Evolutionary conservation across 2,113 vertebrate genomes (phyloP).

Genomic region (Fukomys damarensis): DNA sequence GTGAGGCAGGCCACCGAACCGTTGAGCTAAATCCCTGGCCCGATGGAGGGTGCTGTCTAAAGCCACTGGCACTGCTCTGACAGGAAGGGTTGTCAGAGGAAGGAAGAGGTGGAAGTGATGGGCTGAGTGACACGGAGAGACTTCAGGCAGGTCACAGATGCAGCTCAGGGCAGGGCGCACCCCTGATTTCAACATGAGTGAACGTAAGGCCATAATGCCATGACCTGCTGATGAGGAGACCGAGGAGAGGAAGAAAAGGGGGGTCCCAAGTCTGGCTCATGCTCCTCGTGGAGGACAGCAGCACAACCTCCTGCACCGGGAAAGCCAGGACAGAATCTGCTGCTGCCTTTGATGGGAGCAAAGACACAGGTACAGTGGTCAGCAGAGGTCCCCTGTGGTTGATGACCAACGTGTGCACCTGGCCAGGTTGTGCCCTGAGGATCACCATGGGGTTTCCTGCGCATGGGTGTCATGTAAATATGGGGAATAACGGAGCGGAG

Average conservation of each 20-base stretch:
- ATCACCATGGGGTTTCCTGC: not conserved
- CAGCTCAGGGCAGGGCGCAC: fast-evolving
- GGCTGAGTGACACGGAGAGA: fast-evolving
- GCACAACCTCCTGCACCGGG: too few relatives aligned
- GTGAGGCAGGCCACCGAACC: too few relatives aligned
- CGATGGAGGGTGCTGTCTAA: not conserved
- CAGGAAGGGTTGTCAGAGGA: fast-evolving
- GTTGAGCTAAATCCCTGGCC: too few relatives aligned
- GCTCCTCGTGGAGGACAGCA: fast-evolving
- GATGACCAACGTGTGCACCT: not conserved
- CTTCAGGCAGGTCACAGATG: fast-evolving
- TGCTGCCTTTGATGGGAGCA: not conserved
- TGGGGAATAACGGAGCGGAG: too few relatives aligned
- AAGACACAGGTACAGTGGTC: not conserved
- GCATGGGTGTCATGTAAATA: not conserved
- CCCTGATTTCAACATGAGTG: fast-evolving
- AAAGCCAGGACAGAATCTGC: not conserved
- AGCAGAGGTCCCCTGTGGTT: not conserved
- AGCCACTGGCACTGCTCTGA: fast-evolving
- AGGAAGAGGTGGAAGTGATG: fast-evolving
- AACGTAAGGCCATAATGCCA: fast-evolving
- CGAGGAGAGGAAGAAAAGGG: fast-evolving
- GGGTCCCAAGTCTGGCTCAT: fast-evolving
- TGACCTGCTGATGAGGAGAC: fast-evolving
- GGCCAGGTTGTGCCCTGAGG: not conserved